Conservation (phyloP, 2,113 vertebrate species). For the Caranx ignobilis region DNA sequence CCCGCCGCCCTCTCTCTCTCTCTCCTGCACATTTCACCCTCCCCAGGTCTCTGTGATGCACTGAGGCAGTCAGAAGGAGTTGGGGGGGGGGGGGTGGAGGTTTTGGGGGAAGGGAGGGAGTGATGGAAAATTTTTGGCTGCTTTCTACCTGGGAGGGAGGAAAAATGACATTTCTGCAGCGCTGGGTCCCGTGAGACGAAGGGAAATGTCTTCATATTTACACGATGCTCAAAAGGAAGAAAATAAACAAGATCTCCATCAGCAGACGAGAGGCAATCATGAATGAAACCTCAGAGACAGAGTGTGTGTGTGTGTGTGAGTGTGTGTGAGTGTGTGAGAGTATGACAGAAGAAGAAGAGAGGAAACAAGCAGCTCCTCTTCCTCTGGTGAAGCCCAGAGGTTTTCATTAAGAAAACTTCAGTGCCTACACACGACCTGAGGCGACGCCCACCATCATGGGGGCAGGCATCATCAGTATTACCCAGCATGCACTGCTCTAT, state of each 20-base stretch:
- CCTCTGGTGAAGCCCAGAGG: neutral
- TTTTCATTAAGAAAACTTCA: too few relatives aligned
- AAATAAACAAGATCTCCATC: conserved; percentile 62
- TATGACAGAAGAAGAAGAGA: neutral
- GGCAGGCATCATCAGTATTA: too few relatives aligned
- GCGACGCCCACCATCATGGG: too few relatives aligned
- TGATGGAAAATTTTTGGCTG: neutral
- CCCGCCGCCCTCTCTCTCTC: too few relatives aligned
- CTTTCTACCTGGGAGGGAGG: conserved; percentile 40
- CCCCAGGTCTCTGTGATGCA: too few relatives aligned
- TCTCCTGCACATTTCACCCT: too few relatives aligned
- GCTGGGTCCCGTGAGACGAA: conserved; percentile 8
- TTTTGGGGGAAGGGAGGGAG: too few relatives aligned
- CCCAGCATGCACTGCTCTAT: too few relatives aligned
- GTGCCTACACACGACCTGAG: too few relatives aligned
- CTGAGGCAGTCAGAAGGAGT: too few relatives aligned
- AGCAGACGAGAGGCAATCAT: conserved; percentile 40
- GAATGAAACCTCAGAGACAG: conserved; percentile 54
- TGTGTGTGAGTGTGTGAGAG: neutral
- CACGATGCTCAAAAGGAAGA: conserved; percentile 40
- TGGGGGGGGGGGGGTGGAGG: too few relatives aligned
- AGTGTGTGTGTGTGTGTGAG: conserved; percentile 1
- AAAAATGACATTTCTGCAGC: conserved; percentile 2
- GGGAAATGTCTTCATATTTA: conserved; percentile 55
- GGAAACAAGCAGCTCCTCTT: neutral